These are phyloP conservation scores for Dicaeum eximium DNA, from an alignment of 2,113 vertebrate genomes.

Conservation along the genomic window DNA sequence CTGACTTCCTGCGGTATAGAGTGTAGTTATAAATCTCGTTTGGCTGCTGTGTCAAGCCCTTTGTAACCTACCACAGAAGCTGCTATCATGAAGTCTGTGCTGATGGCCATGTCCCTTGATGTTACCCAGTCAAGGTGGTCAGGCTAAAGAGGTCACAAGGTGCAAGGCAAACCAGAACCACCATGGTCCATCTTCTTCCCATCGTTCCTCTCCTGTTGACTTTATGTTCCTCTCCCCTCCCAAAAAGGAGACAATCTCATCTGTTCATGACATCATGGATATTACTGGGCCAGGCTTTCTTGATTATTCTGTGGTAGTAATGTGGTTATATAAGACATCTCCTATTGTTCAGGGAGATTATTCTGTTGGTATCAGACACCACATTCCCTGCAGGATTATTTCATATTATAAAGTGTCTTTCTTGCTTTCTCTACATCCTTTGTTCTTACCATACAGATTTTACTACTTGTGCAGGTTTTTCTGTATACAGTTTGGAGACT, in stretches of 20 bases:
- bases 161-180: not conserved
- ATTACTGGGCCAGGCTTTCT: not conserved
- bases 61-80: not conserved
- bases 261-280: not conserved
- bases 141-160: not conserved
- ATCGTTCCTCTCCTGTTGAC: not conserved
- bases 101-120: not conserved
- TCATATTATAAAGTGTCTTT: not conserved
- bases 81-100: not conserved
- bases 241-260: not conserved
- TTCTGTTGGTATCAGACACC: not conserved
- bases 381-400: not conserved
- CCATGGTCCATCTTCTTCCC: rapidly evolving
- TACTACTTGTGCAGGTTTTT: not conserved
- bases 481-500: not conserved
- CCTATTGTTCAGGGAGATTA: not conserved
- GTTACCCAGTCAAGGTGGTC: too few relatives aligned
- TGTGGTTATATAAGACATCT: not conserved
- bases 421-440: not conserved
- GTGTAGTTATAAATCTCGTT: not conserved
- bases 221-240: not conserved
- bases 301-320: not conserved
- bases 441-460: not conserved
- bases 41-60: not conserved
- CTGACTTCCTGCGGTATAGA: not conserved